These are phyloP conservation scores for Panthera tigris DNA, from an alignment of 2,113 vertebrate species.

Conservation along the genomic window DNA sequence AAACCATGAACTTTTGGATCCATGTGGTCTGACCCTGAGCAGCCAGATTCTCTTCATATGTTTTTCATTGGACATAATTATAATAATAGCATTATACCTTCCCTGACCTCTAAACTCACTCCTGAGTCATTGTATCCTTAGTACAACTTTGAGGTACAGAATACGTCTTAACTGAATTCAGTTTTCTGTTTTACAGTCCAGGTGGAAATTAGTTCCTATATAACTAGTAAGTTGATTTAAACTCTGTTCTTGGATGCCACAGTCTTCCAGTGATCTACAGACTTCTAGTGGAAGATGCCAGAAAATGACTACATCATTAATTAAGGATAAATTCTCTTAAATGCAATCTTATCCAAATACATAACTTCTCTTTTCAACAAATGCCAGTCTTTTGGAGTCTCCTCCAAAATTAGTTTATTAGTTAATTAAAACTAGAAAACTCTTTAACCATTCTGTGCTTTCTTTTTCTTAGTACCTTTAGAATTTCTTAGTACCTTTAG, in stretches of 20 bases:
- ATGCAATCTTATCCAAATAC: background rate
- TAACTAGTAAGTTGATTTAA: background rate
- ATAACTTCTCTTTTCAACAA: constrained; percentile 26
- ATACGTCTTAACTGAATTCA: background rate
- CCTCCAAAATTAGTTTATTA: background rate
- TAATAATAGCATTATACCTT: background rate
- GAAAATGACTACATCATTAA: background rate
- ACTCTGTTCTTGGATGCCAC: background rate
- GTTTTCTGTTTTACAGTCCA: background rate
- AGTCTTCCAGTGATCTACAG: background rate
- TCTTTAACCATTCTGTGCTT: background rate
- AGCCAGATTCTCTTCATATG: background rate
- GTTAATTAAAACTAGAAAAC: background rate
- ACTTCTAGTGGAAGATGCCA: background rate
- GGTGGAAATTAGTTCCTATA: background rate
- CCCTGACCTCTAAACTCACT: background rate
- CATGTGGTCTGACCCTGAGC: background rate
- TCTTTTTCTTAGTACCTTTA: background rate
- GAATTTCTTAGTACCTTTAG: background rate
- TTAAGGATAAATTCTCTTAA: background rate
- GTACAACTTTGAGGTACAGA: background rate
- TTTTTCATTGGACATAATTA: background rate
- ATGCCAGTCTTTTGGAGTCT: background rate
- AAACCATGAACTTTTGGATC: background rate
- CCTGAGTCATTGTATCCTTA: background rate